Base-by-base conservation (phyloP, 2,797 vertebrate genomes). In the Acanthurus tractus region DNA sequence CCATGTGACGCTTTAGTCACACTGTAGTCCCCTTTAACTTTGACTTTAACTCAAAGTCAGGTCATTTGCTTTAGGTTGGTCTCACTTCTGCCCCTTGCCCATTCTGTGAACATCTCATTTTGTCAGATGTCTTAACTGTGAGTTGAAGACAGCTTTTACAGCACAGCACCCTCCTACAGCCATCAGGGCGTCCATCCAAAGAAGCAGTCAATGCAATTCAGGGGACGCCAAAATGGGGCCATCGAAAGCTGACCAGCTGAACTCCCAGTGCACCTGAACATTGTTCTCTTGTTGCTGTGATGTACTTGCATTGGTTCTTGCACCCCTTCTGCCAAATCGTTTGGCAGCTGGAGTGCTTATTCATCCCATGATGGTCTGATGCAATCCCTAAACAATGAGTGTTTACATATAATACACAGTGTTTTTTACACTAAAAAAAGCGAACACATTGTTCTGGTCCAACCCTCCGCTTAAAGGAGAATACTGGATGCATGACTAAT, bases 1-100 rank as follows among this genome's bases (percentile, higher is more conserved):
- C 45, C 67, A 9, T 25, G 76, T 55, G 58, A 71, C 25, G n/a
- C 58, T 76, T 34, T 20, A 53, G 65, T 78, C 70, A 23, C 74
- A 71, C 52, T n/a, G 65, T 40, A 0, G 69, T 44, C 55, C 72
- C 64, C 10, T n/a, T 8, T 8, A 8, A 40, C 64, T 56, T n/a
- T 11, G 23, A 55, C 13, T 67, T 63, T 20, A 54, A 53, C 53
- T 9, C 42, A 25, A 18, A 38, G 34, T 72, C 44, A 3, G 8
- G 45, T 63, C 25, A 8, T 57, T 40, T 64, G 23, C 25, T 36
- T 65, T 54, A 18, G 17, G 14, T 46, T 45, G 22, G 64, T 74
- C 65, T 23, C 1, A 46, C 5, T 8, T 6, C 1, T 18, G 48
- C n/a, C 29, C 20, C 18, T 1, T 14, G 54, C 49, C 1, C 38